Conservation (phyloP, 2,888 invertebrate species). For the Limnephilus auricula region DNA sequence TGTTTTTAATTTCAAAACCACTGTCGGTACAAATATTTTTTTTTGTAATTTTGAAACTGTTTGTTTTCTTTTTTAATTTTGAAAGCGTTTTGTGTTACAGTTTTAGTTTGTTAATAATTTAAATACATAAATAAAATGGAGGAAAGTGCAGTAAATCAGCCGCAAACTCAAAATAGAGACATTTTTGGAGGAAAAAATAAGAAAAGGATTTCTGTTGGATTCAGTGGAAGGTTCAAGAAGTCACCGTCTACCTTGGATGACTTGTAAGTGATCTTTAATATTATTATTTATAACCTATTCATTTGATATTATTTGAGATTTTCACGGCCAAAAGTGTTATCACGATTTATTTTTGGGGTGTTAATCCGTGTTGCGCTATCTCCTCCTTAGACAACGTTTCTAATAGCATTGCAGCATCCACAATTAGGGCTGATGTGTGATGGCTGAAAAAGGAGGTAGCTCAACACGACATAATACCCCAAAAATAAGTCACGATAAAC, state of each 20-base stretch:
- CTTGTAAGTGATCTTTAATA: constrained; percentile 59
- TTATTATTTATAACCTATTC: too few species aligned
- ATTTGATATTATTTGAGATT: too few species aligned
- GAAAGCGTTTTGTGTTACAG: not conserved
- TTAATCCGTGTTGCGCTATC: too few species aligned
- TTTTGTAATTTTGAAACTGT: not conserved
- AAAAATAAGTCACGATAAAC: too few species aligned
- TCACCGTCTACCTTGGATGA: constrained; percentile 62
- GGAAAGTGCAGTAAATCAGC: constrained; percentile 18
- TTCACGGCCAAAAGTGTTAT: too few species aligned
- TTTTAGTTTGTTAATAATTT: not conserved
- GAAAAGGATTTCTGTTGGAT: constrained; percentile 54
- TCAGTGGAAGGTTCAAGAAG: constrained; percentile 63
- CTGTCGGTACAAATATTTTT: not conserved
- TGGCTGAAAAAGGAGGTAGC: too few species aligned
- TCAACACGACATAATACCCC: too few species aligned
- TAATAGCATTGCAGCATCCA: too few species aligned
- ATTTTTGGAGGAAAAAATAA: constrained; percentile 57
- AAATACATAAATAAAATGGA: constrained; percentile 34
- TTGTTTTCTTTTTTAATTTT: not conserved
- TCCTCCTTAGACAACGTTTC: too few species aligned
- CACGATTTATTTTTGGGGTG: too few species aligned
- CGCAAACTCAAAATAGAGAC: constrained; percentile 17
- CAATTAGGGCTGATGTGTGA: too few species aligned
- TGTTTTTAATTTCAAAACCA: not conserved